Conservation (phyloP, 1,140 invertebrate genomes). For the Drosophila leontia region DNA sequence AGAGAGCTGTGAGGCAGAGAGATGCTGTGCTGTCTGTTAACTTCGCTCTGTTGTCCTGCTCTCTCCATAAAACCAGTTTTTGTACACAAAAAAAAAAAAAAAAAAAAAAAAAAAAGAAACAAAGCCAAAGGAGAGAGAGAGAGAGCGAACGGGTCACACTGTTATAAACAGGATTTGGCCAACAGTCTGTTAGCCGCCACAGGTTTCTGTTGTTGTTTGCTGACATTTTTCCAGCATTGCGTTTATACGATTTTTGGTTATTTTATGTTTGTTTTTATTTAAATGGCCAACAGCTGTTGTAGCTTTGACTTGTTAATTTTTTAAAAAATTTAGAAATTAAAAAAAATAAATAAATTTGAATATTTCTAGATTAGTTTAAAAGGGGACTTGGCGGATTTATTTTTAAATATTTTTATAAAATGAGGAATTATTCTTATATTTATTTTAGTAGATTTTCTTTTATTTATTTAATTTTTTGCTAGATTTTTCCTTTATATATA, state of each 20-base stretch:
- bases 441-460: neutral
- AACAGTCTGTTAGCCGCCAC: constrained; percentile 63
- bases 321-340: too few species aligned
- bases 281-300: constrained; percentile 42
- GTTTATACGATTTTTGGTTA: neutral
- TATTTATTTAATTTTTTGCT: neutral
- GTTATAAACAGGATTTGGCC: constrained; percentile 13
- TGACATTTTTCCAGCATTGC: neutral
- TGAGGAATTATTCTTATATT: too few species aligned
- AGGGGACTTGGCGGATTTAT: neutral
- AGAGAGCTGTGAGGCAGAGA: neutral
- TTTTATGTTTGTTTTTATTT: neutral
- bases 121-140: neutral
- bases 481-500: too few species aligned
- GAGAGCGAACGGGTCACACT: constrained; percentile 15
- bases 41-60: constrained; percentile 17
- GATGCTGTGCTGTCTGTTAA: constrained; percentile 18
- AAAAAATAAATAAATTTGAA: neutral
- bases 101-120: neutral
- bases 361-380: neutral
- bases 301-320: neutral
- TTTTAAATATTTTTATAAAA: neutral
- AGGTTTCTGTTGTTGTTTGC: constrained; percentile 61
- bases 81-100: neutral
- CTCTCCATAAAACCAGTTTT: constrained; percentile 19